phyloP scores from a whole-genome alignment of 2,113 vertebrate species.

The Ciconia stormi region DNA sequence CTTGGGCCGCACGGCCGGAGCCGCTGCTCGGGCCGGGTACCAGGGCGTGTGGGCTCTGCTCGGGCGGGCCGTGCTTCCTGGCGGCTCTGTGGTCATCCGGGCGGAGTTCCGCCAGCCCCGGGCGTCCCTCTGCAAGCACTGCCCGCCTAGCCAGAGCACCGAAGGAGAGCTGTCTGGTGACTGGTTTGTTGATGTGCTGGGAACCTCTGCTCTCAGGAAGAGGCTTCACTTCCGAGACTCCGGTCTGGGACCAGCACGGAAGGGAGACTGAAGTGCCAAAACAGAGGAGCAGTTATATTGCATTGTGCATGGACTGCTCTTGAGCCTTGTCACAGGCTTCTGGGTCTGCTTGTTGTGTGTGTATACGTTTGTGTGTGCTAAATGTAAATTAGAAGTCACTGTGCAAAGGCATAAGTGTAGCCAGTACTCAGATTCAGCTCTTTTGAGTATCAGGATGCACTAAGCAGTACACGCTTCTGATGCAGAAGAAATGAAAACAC shows the following conservation, averaged over 20 bases:
- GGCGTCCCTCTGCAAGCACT: neutral
- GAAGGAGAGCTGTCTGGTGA: neutral
- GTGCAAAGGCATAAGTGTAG: neutral
- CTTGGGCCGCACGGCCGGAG: neutral
- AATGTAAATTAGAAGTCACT: accelerated
- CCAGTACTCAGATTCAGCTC: accelerated
- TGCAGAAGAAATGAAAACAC: too few species aligned
- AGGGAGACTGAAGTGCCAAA: accelerated
- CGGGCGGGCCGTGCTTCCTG: neutral
- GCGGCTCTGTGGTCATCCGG: accelerated
- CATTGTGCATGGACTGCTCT: accelerated
- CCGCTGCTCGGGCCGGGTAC: neutral
- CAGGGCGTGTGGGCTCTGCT: too few species aligned
- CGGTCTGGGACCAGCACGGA: accelerated
- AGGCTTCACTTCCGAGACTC: neutral
- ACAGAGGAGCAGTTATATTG: accelerated
- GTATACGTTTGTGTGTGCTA: accelerated
- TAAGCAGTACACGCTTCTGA: neutral
- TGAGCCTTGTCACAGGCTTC: neutral
- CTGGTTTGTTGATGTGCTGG: neutral
- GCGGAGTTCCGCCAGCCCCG: neutral
- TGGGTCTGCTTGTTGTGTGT: accelerated
- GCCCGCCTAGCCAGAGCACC: neutral
- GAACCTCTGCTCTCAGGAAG: neutral
- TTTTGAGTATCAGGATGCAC: accelerated